phyloP scores from a whole-genome alignment of 2,113 vertebrate species.

The Syngnathus typhle region DNA sequence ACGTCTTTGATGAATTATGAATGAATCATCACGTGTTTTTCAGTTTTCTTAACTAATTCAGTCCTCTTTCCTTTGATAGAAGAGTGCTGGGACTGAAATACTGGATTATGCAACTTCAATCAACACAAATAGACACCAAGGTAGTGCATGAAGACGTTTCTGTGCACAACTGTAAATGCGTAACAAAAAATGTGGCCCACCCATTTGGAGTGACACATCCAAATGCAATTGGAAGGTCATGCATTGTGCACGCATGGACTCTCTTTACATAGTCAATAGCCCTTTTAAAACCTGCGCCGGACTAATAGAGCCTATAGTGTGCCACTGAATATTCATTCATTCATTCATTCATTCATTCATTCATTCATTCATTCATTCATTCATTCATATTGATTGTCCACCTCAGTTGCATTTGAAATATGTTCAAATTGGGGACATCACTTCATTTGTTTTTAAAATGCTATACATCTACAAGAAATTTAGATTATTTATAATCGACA shows the following conservation, averaged over 20 bases:
- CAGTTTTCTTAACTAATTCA: conserved; percentile 25
- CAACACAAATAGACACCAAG: conserved; percentile 7
- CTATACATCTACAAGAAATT: too few relatives aligned
- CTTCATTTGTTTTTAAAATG: too few relatives aligned
- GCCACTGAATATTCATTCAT: too few relatives aligned
- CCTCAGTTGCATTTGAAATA: too few relatives aligned
- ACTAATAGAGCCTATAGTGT: too few relatives aligned
- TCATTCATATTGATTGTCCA: too few relatives aligned
- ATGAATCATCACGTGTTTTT: conserved; percentile 25
- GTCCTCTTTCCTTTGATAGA: conserved; percentile 34
- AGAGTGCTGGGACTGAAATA: conserved; percentile 27
- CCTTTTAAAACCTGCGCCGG: too few relatives aligned
- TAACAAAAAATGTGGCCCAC: background rate
- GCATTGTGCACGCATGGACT: background rate
- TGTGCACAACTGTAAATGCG: conserved; percentile 1
- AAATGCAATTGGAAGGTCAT: background rate
- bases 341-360: too few relatives aligned
- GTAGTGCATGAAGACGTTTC: conserved; percentile 8
- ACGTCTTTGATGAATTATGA: conserved; percentile 43
- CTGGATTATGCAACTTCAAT: conserved; percentile 19
- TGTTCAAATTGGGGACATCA: too few relatives aligned
- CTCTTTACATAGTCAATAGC: too few relatives aligned
- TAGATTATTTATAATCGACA: too few relatives aligned
- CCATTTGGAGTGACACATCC: background rate
- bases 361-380: too few relatives aligned